These are phyloP conservation scores for Oscheius sp. DNA, from an alignment of 2,888 invertebrate genomes.

Conservation along the genomic window DNA sequence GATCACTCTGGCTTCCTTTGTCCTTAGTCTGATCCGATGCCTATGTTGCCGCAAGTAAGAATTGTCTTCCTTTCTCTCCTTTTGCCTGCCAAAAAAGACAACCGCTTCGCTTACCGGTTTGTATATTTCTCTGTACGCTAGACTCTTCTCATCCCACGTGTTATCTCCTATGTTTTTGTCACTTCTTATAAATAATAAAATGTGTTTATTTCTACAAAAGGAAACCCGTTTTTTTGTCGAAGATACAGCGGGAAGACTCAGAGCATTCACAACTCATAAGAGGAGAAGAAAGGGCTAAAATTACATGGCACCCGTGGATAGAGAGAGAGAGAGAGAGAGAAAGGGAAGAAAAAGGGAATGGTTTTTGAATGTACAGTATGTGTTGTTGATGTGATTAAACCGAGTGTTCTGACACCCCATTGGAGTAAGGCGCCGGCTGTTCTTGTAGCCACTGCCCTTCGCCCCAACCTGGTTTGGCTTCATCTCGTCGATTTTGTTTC, in stretches of 20 bases:
- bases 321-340: neutral
- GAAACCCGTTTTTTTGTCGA: neutral
- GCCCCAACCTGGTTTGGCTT: conserved; percentile 7
- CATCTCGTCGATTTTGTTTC: conserved; percentile 14
- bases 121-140: neutral
- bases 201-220: neutral
- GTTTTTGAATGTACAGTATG: neutral
- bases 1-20: conserved; percentile 57
- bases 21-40: conserved; percentile 61
- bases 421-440: conserved; percentile 11
- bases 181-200: neutral
- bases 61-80: neutral
- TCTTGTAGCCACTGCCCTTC: too few relatives aligned
- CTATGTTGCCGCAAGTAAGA: conserved; percentile 61
- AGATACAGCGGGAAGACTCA: neutral
- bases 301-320: neutral
- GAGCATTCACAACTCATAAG: neutral
- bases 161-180: neutral
- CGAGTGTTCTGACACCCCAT: conserved; percentile 22
- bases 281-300: neutral
- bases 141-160: neutral
- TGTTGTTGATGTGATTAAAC: conserved; percentile 7
- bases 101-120: conserved; percentile 26
- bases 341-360: neutral
- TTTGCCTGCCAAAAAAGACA: neutral